These are phyloP conservation scores for Leptarthrus brevirostris DNA, from an alignment of 2,888 invertebrate species.

Conservation along the genomic window DNA sequence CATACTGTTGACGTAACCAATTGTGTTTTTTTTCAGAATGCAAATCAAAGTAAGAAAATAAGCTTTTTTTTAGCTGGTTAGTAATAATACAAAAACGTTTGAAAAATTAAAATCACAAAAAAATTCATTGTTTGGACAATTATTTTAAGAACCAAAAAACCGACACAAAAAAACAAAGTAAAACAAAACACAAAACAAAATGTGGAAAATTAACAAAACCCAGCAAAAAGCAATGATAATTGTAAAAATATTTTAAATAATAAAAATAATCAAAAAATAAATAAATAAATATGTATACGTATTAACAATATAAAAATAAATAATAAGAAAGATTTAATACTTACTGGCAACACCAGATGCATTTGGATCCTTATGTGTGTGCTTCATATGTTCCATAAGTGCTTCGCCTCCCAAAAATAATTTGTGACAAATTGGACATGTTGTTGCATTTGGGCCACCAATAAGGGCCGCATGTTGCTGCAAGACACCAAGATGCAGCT, in stretches of 20 bases:
- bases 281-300: neutral
- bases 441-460: conserved; percentile 90
- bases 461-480: conserved; percentile 94
- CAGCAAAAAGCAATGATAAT: conserved; percentile 31
- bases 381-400: conserved; percentile 96
- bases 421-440: conserved; percentile 94
- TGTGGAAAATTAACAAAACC: too few species aligned
- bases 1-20: too few species aligned
- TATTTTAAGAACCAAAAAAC: too few species aligned
- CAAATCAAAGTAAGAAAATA: too few species aligned
- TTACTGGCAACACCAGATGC: conserved; percentile 57
- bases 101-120: too few species aligned
- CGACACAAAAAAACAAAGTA: too few species aligned
- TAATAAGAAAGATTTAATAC: conserved; percentile 51
- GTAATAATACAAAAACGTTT: too few species aligned
- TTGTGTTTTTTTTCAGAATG: too few species aligned
- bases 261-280: neutral
- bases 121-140: too few species aligned
- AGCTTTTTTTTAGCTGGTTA: too few species aligned
- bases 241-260: neutral
- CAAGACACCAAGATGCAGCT: conserved; percentile 93
- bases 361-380: conserved; percentile 90
- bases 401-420: conserved; percentile 93
- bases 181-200: too few species aligned
- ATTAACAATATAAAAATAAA: neutral